These are phyloP conservation scores for Characodon lateralis DNA, from an alignment of 2,797 vertebrate genomes.

Conservation along the genomic window DNA sequence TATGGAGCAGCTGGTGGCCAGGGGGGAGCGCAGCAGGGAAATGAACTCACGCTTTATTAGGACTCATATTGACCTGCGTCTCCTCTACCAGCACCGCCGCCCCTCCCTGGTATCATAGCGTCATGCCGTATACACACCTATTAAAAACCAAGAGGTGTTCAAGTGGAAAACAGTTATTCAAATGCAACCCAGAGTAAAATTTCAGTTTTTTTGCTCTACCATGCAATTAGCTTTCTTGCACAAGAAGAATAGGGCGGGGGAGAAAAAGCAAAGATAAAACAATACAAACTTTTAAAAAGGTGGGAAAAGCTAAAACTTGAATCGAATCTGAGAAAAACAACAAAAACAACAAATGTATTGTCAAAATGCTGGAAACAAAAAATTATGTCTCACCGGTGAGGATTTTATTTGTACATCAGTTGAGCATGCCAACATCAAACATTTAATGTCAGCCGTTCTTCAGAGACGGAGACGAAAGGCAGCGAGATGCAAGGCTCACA, in stretches of 20 bases:
- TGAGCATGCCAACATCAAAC: constrained; percentile 79
- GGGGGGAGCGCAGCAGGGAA: constrained; percentile 77
- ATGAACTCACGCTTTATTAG: constrained; percentile 85
- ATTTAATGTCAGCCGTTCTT: constrained; percentile 80
- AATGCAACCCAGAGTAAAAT: constrained; percentile 36
- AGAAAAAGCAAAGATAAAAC: constrained; percentile 44
- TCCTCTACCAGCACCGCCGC: constrained; percentile 63
- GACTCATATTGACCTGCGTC: constrained; percentile 82
- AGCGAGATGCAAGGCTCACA: constrained; percentile 75
- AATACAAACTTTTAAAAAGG: constrained; percentile 58
- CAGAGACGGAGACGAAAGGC: constrained; percentile 79
- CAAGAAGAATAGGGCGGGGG: constrained; percentile 26
- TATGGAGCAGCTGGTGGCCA: constrained; percentile 85
- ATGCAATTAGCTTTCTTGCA: constrained; percentile 44
- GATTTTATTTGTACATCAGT: constrained; percentile 80
- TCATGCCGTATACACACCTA: constrained; percentile 50
- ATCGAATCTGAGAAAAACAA: constrained; percentile 63
- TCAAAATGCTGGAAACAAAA: constrained; percentile 58
- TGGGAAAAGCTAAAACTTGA: constrained; percentile 65
- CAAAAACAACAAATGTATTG: constrained; percentile 75
- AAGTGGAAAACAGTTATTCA: constrained; percentile 62
- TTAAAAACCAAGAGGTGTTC: constrained; percentile 51
- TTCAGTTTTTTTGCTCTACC: constrained; percentile 31
- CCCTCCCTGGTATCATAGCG: constrained; percentile 44
- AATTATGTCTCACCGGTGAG: constrained; percentile 69